Evolutionary conservation across 2,113 vertebrate species (phyloP).

Genomic region (Opisthocomus hoazin): DNA sequence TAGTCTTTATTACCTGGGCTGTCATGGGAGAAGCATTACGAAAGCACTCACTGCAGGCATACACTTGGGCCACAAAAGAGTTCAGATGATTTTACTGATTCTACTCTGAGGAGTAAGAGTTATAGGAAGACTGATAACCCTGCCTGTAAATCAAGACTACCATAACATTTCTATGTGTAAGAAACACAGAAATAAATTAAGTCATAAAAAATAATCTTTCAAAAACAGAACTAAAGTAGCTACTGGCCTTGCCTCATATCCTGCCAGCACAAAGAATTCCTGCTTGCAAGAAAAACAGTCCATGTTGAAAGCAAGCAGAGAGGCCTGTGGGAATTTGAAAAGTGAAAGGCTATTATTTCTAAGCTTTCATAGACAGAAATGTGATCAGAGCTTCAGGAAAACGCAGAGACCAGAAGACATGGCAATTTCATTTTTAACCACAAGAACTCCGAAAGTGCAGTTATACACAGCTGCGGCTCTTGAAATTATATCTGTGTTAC

Average conservation of each 20-base stretch:
- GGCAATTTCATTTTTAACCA: constrained; percentile 37
- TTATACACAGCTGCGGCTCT: background rate
- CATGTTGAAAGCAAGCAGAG: constrained; percentile 31
- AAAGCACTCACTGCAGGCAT: background rate
- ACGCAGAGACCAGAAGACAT: constrained; percentile 28
- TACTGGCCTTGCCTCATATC: constrained; percentile 33
- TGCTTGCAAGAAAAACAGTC: constrained; percentile 28
- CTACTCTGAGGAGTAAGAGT: background rate
- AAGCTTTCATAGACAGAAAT: constrained; percentile 47
- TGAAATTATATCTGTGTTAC: constrained; percentile 11
- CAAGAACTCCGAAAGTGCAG: constrained; percentile 17
- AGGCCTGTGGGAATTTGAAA: constrained; percentile 51
- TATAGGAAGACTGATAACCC: background rate
- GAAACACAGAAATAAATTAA: constrained; percentile 50
- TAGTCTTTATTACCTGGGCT: constrained; percentile 14
- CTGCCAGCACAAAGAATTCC: background rate
- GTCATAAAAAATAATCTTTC: constrained; percentile 41
- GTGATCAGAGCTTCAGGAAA: constrained; percentile 42
- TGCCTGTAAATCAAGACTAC: constrained; percentile 28
- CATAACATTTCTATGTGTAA: constrained; percentile 9
- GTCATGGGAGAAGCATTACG: background rate
- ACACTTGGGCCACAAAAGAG: background rate
- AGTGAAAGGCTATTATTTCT: constrained; percentile 49
- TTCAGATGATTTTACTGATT: background rate
- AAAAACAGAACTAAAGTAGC: constrained; percentile 29